Evolutionary conservation across 2,888 invertebrate genomes (phyloP).

Genomic region (Plagodis pulveraria): DNA sequence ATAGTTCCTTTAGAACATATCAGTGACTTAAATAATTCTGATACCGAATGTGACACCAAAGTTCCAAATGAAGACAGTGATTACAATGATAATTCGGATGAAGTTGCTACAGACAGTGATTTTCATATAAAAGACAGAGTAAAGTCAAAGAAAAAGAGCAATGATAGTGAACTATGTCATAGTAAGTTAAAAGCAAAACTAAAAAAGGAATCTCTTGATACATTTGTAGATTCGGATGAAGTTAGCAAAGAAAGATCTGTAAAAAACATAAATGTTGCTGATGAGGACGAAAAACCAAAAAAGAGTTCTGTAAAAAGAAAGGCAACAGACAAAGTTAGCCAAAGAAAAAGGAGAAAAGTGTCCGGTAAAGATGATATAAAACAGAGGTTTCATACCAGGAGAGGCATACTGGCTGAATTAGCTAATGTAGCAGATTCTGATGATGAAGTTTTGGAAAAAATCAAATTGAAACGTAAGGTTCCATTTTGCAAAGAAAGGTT

Average conservation of each 20-base stretch:
- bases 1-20: background rate
- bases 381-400: background rate
- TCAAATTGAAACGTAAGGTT: background rate
- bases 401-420: conserved; percentile 1
- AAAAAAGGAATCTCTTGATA: too few relatives aligned
- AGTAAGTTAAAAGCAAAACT: background rate
- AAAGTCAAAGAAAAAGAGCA: background rate
- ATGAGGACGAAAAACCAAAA: background rate
- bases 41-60: background rate
- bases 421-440: background rate
- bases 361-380: background rate
- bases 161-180: background rate
- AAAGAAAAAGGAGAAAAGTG: too few relatives aligned
- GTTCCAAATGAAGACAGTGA: background rate
- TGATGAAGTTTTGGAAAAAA: background rate
- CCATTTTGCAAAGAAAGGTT: conserved; percentile 18
- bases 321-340: background rate
- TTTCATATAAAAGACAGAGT: background rate
- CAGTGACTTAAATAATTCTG: background rate
- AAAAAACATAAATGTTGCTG: background rate
- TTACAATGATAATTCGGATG: background rate
- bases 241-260: too few relatives aligned
- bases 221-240: too few relatives aligned
- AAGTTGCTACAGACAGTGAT: background rate
- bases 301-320: background rate